Evolutionary conservation across 2,888 invertebrate genomes (phyloP).

Genomic region (Helleia helle): DNA sequence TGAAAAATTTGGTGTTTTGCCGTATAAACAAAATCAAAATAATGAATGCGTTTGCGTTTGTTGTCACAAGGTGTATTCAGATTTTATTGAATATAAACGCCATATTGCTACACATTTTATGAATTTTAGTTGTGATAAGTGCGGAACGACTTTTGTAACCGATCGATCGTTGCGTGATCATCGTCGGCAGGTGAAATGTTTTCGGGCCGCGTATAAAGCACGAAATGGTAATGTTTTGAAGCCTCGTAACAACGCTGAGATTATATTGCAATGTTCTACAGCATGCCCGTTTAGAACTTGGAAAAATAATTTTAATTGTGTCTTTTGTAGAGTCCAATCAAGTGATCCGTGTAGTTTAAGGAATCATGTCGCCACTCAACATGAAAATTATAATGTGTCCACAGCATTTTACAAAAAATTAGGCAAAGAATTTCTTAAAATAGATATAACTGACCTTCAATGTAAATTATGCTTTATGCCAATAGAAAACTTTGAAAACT

Average conservation of each 20-base stretch:
- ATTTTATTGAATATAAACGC: conserved; percentile 51
- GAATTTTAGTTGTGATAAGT: conserved; percentile 57
- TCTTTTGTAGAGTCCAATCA: conserved; percentile 57
- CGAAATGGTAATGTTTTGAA: conserved; percentile 50
- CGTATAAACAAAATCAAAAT: conserved; percentile 46
- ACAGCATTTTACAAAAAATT: conserved; percentile 61
- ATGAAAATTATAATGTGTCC: conserved; percentile 54
- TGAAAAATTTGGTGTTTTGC: conserved; percentile 52
- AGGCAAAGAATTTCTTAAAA: conserved; percentile 57
- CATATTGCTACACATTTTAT: conserved; percentile 58
- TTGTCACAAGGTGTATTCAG: conserved; percentile 42
- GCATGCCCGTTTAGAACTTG: conserved; percentile 60
- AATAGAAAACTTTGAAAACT: conserved; percentile 42
- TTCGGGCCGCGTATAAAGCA: conserved; percentile 52
- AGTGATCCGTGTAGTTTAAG: conserved; percentile 50
- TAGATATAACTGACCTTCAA: conserved; percentile 59
- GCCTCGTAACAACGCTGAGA: conserved; percentile 55
- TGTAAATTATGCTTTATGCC: conserved; percentile 57
- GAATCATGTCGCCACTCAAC: conserved; percentile 44
- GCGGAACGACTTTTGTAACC: conserved; percentile 55
- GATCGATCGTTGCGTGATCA: conserved; percentile 56
- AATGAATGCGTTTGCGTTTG: conserved; percentile 50
- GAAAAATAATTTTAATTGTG: conserved; percentile 61
- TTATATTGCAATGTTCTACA: conserved; percentile 57
- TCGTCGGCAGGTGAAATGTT: conserved; percentile 56